These are phyloP conservation scores for Myotis lucifugus DNA, from an alignment of 2,113 vertebrate species.

Conservation along the genomic window DNA sequence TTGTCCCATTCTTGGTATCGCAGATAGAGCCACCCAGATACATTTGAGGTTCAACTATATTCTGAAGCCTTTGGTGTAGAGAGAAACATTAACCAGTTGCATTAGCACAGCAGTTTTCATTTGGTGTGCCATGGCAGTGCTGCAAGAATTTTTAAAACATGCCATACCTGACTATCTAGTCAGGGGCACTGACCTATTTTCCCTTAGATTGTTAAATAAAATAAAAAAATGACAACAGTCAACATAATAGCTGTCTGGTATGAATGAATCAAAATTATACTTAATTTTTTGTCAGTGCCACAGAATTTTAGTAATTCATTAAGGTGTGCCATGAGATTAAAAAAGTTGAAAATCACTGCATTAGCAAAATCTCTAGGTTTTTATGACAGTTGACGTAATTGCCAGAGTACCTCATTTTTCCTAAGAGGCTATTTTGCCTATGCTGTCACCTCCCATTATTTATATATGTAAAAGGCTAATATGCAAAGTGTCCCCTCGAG, in stretches of 20 bases:
- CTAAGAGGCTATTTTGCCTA: neutral
- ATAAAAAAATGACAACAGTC: neutral
- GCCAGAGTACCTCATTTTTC: constrained; percentile 9
- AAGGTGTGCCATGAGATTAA: neutral
- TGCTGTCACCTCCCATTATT: neutral
- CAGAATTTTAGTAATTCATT: neutral
- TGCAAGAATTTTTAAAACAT: neutral
- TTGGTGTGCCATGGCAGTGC: neutral
- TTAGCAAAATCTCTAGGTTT: neutral
- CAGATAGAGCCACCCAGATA: neutral
- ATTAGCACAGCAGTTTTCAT: neutral
- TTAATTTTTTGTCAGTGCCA: neutral
- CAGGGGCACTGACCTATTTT: neutral
- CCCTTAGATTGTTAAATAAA: neutral
- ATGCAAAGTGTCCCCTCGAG: too few species aligned
- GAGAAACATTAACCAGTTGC: neutral
- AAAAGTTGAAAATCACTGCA: neutral
- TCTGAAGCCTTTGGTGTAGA: neutral
- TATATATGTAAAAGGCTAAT: too few species aligned
- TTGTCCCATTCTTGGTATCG: constrained; percentile 21
- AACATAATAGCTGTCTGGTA: neutral
- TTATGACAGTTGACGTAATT: constrained; percentile 20
- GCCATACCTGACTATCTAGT: neutral
- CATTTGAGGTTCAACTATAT: neutral
- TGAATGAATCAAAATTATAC: neutral